Percentiles rank a stretch among this genome's conserved stretches.
phyloP scores from a whole-genome alignment of 1,140 invertebrate species.

The Antheraea pernyi region DNA sequence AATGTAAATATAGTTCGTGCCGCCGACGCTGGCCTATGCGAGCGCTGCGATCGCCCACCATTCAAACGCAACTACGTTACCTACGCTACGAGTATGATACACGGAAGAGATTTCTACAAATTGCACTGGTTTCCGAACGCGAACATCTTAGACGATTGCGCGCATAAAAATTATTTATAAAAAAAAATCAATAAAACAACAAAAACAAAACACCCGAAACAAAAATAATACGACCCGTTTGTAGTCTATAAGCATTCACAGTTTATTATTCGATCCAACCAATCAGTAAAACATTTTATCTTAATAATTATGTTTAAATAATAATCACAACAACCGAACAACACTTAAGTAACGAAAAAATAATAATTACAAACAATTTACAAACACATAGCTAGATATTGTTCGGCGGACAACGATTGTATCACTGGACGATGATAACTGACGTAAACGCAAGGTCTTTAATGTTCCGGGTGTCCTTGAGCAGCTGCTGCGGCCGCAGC shows the following conservation, averaged over 20 bases:
- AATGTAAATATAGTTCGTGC: conserved; percentile 71
- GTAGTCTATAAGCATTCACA: conserved; percentile 71
- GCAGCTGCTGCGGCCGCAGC: conserved; percentile 84
- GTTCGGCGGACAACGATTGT: conserved; percentile 62
- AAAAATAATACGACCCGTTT: conserved; percentile 79
- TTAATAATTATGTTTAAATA: conserved; percentile 68
- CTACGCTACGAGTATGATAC: conserved; percentile 63
- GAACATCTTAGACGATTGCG: conserved; percentile 72
- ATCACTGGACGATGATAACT: conserved; percentile 41
- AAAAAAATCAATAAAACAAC: conserved; percentile 73
- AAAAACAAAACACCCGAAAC: conserved; percentile 73
- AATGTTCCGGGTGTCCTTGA: conserved; percentile 72
- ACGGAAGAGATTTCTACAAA: conserved; percentile 77
- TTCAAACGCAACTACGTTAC: conserved; percentile 65
- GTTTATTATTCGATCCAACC: conserved; percentile 68
- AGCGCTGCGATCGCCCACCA: conserved; percentile 51
- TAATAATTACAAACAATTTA: conserved; percentile 78
- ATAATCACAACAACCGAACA: conserved; percentile 79
- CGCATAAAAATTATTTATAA: conserved; percentile 67
- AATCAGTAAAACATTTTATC: conserved; percentile 60
- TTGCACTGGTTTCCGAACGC: conserved; percentile 77
- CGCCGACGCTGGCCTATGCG: conserved; percentile 47
- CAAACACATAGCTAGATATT: conserved; percentile 73
- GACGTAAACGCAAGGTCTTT: conserved; percentile 29
- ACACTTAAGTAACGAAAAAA: conserved; percentile 77